These are phyloP conservation scores for Pagrus major DNA, from an alignment of 2,113 vertebrate genomes.

Conservation along the genomic window DNA sequence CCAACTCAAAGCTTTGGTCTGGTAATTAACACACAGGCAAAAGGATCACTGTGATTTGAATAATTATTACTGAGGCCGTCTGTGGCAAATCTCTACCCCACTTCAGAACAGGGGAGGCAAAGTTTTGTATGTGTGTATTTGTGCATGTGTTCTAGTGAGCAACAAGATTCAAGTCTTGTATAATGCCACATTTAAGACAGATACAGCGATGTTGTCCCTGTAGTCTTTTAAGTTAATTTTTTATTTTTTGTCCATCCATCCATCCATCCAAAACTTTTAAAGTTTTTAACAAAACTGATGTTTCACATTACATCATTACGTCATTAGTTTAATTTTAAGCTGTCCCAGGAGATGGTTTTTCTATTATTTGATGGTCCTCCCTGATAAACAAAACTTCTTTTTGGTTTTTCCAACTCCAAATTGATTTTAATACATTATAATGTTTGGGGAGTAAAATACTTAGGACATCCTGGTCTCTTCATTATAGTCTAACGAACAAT, in stretches of 20 bases:
- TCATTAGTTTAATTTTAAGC: conserved; percentile 24
- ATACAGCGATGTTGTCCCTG: not conserved
- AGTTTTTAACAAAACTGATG: not conserved
- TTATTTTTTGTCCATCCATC: too few relatives aligned
- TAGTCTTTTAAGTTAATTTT: not conserved
- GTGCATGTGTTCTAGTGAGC: not conserved
- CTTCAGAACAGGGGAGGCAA: conserved; percentile 44
- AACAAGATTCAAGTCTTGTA: conserved; percentile 4
- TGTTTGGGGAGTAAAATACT: not conserved
- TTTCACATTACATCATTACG: conserved; percentile 9
- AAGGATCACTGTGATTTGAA: conserved; percentile 78
- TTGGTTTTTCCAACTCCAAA: conserved; percentile 19
- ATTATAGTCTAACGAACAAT: too few relatives aligned
- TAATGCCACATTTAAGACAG: not conserved
- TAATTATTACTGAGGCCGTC: conserved; percentile 72
- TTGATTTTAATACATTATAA: conserved; percentile 1
- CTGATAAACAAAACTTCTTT: conserved; percentile 10
- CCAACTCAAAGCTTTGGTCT: conserved; percentile 78
- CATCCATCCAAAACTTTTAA: too few relatives aligned
- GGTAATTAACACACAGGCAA: conserved; percentile 78
- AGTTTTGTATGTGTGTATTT: conserved; percentile 35
- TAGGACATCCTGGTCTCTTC: not conserved
- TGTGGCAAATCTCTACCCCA: conserved; percentile 64
- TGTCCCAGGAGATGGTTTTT: not conserved
- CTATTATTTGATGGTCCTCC: conserved; percentile 17